phyloP scores from a whole-genome alignment of 2,797 vertebrate species.

The Catostomus latipinnis region DNA sequence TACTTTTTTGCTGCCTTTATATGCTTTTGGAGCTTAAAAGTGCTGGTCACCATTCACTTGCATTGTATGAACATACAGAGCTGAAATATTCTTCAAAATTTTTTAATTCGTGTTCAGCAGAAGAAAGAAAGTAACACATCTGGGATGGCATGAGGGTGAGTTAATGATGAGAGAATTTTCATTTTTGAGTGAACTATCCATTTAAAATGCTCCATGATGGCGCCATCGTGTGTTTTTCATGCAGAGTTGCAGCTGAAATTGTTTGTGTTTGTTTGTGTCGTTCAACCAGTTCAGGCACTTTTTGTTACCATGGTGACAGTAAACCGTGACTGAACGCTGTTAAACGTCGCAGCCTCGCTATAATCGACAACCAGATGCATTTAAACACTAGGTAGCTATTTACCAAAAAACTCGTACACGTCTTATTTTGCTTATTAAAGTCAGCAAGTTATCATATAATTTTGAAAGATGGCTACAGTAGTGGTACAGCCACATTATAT shows the following conservation, averaged over 20 bases:
- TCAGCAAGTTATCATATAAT: background rate
- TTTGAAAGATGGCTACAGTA: slow-evolving; percentile 72
- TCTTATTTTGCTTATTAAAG: background rate
- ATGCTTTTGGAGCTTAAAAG: too few species aligned
- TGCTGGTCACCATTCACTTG: too few species aligned
- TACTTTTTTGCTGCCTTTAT: too few species aligned
- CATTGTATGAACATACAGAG: too few species aligned
- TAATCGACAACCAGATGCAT: background rate
- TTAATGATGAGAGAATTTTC: too few species aligned
- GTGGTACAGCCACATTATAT: slow-evolving; percentile 78
- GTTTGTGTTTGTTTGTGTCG: too few species aligned
- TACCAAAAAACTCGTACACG: background rate
- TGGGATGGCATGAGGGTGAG: too few species aligned
- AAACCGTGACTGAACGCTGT: background rate
- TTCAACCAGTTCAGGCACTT: background rate
- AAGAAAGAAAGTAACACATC: too few species aligned
- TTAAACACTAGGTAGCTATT: background rate
- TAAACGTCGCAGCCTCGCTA: background rate
- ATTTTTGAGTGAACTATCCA: too few species aligned
- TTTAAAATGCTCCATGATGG: background rate
- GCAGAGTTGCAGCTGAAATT: background rate
- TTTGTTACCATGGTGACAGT: slow-evolving; percentile 53
- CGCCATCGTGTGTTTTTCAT: background rate
- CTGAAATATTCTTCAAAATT: too few species aligned
- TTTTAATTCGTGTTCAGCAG: too few species aligned